phyloP scores from a whole-genome alignment of 1,140 invertebrate species.

The Galendromus occidentalis region DNA sequence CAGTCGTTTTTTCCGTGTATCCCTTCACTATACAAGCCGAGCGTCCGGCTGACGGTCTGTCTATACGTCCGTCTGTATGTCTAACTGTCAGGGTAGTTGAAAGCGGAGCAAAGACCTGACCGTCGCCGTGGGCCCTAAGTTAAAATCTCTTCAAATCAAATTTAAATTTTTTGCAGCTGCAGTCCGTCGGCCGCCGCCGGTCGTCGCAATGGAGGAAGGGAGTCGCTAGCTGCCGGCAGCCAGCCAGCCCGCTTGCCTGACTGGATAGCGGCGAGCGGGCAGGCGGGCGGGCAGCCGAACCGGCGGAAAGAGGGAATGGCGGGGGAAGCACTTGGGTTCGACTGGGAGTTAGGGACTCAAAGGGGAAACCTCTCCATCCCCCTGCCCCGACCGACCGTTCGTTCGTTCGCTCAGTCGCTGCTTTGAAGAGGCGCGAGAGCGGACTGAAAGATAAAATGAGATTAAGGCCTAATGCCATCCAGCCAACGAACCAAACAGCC shows the following conservation, averaged over 20 bases:
- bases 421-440: constrained; percentile 10
- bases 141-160: constrained; percentile 10
- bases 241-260: too few relatives aligned
- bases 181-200: neutral
- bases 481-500: neutral
- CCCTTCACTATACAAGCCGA: too few relatives aligned
- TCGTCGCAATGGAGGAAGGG: neutral
- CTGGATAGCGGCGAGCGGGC: neutral
- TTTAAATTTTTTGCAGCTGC: constrained; percentile 11
- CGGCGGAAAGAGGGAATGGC: neutral
- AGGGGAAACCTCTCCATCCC: neutral
- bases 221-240: too few relatives aligned
- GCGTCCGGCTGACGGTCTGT: too few relatives aligned
- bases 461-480: constrained; percentile 11
- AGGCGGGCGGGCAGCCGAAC: neutral
- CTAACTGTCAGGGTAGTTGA: too few relatives aligned
- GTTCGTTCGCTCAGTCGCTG: neutral
- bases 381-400: neutral
- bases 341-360: neutral
- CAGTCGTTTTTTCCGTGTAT: too few relatives aligned
- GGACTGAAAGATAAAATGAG: constrained; percentile 12
- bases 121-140: neutral
- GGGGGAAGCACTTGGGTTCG: neutral
- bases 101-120: too few relatives aligned
- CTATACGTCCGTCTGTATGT: too few relatives aligned